These are phyloP conservation scores for Zaprionus ornatus DNA, from an alignment of 1,140 invertebrate species.

Conservation along the genomic window DNA sequence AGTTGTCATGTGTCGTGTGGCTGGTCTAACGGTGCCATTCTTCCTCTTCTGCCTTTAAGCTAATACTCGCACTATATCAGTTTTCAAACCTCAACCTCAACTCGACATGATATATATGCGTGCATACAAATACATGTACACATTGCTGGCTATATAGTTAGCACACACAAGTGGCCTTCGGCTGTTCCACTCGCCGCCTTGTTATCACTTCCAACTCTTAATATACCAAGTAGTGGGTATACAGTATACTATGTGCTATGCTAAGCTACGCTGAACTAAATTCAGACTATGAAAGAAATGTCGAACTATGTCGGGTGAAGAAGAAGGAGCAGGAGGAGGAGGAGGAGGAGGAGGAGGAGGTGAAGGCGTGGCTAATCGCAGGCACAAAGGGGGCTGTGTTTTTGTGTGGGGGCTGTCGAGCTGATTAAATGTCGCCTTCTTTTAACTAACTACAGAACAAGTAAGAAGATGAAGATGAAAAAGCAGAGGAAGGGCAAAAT, in stretches of 20 bases:
- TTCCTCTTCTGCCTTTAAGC: slow-evolving; percentile 17
- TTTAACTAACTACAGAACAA: slow-evolving; percentile 4
- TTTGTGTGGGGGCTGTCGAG: not conserved
- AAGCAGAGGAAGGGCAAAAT: slow-evolving; percentile 14
- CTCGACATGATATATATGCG: not conserved
- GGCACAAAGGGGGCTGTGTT: not conserved
- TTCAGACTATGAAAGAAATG: slow-evolving; percentile 24
- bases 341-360: not conserved
- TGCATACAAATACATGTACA: not conserved
- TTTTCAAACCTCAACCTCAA: slow-evolving; percentile 45
- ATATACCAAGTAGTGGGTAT: not conserved
- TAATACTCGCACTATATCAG: slow-evolving; percentile 25
- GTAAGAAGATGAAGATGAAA: slow-evolving; percentile 4
- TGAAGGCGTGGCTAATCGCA: not conserved
- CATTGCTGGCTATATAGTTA: slow-evolving; percentile 33
- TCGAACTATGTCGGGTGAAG: not conserved
- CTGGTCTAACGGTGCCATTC: slow-evolving; percentile 22
- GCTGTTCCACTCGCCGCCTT: slow-evolving; percentile 10
- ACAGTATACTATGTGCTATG: slow-evolving; percentile 7
- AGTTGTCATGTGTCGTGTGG: not conserved
- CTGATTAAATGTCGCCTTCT: slow-evolving; percentile 45
- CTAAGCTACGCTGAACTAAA: slow-evolving; percentile 38
- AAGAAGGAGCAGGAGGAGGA: too few species aligned
- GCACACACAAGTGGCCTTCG: slow-evolving; percentile 41
- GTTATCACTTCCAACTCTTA: slow-evolving; percentile 23